phyloP scores from a whole-genome alignment of 2,888 invertebrate genomes.

The Papilio elwesi region DNA sequence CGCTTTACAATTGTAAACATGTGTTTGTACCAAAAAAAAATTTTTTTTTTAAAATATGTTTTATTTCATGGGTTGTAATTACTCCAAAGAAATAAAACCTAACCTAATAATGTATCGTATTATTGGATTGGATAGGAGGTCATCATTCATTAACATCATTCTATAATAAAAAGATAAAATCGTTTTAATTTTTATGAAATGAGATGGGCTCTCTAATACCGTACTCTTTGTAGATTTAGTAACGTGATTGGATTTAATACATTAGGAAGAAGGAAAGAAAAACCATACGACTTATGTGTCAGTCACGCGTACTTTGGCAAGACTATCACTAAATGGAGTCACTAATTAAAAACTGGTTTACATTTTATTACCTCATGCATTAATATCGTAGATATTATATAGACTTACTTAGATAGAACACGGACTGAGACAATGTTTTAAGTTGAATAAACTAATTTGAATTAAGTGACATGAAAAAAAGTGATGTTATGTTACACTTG shows the following conservation, averaged over 20 bases:
- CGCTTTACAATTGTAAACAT: not conserved
- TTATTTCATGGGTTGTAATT: not conserved
- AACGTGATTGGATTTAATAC: slow-evolving; percentile 14
- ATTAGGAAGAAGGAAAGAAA: slow-evolving; percentile 18
- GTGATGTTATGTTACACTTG: too few species aligned
- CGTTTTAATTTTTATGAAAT: too few species aligned
- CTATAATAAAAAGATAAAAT: too few species aligned
- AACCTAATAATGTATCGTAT: too few species aligned
- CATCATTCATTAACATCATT: too few species aligned
- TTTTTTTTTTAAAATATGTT: not conserved
- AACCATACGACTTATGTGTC: slow-evolving; percentile 6
- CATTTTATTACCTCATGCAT: not conserved
- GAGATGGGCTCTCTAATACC: not conserved
- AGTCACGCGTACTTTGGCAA: not conserved
- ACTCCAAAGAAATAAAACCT: not conserved
- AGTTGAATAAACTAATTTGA: too few species aligned
- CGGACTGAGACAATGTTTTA: too few species aligned
- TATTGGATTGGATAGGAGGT: too few species aligned
- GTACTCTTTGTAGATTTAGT: slow-evolving; percentile 4
- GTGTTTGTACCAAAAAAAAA: not conserved
- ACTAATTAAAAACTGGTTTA: not conserved
- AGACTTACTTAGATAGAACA: too few species aligned
- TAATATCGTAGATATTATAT: too few species aligned
- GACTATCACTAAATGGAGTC: not conserved
- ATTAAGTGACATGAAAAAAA: too few species aligned